Conservation (phyloP, 2,888 invertebrate species). For the Drosophila neotestacea region DNA sequence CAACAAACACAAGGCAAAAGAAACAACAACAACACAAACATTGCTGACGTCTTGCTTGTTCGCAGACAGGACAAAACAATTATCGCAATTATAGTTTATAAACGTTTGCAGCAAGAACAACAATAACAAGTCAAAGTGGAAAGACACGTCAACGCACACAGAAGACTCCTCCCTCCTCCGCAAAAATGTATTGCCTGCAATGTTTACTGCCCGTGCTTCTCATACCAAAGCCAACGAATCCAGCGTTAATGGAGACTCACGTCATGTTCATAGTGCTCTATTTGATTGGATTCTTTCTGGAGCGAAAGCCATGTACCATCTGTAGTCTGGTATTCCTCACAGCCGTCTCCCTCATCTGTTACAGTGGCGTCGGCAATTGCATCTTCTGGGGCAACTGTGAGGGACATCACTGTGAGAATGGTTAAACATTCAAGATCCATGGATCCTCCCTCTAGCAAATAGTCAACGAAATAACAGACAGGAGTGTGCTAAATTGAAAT, state of each 20-base stretch:
- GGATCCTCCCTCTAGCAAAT: conserved; percentile 14
- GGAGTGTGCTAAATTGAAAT: conserved; percentile 34
- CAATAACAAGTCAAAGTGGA: conserved; percentile 7
- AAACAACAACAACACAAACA: conserved; percentile 24
- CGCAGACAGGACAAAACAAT: conserved; percentile 36
- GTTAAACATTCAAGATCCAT: conserved; percentile 62
- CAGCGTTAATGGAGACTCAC: conserved; percentile 97
- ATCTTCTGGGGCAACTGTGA: conserved; percentile 96
- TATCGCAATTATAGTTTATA: conserved; percentile 37
- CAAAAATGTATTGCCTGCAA: conserved; percentile 97
- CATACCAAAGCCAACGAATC: conserved; percentile 98
- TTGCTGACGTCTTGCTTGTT: conserved; percentile 48
- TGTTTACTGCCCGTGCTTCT: conserved; percentile 98
- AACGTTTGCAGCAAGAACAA: conserved; percentile 29
- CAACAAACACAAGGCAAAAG: not conserved
- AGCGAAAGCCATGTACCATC: conserved; percentile 98
- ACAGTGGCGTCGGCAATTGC: conserved; percentile 97
- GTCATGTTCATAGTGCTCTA: conserved; percentile 99
- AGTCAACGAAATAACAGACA: conserved; percentile 30
- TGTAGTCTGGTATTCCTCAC: conserved; percentile 97
- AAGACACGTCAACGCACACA: conserved; percentile 44
- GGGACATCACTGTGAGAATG: conserved; percentile 87
- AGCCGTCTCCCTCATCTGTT: conserved; percentile 97
- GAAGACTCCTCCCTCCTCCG: not conserved
- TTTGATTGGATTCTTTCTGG: conserved; percentile 97